A percentile compares a stretch with the other conserved stretches of the same genome.
Conservation (phyloP, 37 sponge, comb jelly and placozoan species). For the Halichondria panicea region DNA sequence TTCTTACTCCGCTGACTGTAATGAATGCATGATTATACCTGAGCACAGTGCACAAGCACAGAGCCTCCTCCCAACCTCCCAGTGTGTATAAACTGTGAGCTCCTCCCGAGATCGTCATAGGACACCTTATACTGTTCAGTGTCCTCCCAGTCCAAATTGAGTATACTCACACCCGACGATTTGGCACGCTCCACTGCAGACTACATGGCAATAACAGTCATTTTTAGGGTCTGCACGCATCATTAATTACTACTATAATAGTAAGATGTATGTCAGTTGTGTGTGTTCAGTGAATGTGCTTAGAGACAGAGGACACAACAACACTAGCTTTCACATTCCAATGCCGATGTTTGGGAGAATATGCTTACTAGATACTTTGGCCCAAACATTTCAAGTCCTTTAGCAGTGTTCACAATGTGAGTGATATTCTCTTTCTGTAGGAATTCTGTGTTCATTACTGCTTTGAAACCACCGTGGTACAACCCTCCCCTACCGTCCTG, state of each 20-base stretch:
- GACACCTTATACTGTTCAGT: slow-evolving; percentile 33
- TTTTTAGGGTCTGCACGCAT: background rate
- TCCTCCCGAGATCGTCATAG: slow-evolving; percentile 31
- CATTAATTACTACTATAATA: background rate
- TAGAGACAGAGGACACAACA: too few relatives aligned
- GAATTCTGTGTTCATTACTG: slow-evolving; percentile 75
- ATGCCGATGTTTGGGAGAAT: background rate
- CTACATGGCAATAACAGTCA: slow-evolving; percentile 1
- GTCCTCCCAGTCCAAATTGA: slow-evolving; percentile 78
- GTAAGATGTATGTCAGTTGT: background rate
- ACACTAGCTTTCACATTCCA: background rate
- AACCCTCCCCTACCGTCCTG: slow-evolving; percentile 46
- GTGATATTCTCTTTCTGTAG: slow-evolving; percentile 49
- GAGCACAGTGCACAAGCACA: slow-evolving; percentile 85
- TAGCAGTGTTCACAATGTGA: slow-evolving; percentile 81
- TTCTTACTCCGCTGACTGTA: too few relatives aligned
- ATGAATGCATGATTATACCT: slow-evolving; percentile 20
- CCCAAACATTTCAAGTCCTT: slow-evolving; percentile 85
- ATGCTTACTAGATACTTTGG: slow-evolving; percentile 65
- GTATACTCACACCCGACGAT: slow-evolving; percentile 39
- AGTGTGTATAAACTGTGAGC: slow-evolving; percentile 65
- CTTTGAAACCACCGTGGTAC: slow-evolving; percentile 76
- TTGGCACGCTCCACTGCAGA: slow-evolving; percentile 63
- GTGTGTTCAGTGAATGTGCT: background rate
- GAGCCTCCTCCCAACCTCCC: slow-evolving; percentile 45